Evolutionary conservation across 2,113 vertebrate genomes (phyloP), one percentile per base, ranked within the genome.

Genomic region (Osmerus mordax): DNA sequence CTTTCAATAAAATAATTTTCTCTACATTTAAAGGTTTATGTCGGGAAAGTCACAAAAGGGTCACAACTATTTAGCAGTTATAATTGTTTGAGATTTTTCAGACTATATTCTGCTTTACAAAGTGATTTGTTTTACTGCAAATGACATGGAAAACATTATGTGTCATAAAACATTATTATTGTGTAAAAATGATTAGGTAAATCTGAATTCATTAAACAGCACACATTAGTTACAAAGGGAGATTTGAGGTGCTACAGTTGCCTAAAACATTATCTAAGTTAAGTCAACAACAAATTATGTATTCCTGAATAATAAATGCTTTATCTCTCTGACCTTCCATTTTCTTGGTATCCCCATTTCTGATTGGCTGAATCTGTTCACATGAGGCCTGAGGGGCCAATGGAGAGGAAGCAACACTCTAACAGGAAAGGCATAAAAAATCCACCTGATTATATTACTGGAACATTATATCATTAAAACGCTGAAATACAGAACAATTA

Each of bases 321-420:
- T 8, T 8, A 41, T 41, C 36, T 41, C 5, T 36, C 41, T 36
- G 7, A 59, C n/a, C 67, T 8, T 41, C 65, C 63, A 65, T 65
- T 65, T 65, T 65, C 63, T 47, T 65, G 36, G 36, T 13, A 65
- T 36, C n/a, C 67, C 16, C 4, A 28, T 21, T n/a, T 59, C 5
- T 67, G 32, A 77, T 72, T 75, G 62, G 74, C 0, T 71, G 28
- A 55, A 73, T 72, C 64, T 59, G 52, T 63, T 60, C 71, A 70
- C 69, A 56, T 7, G 18, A 75, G 23, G 28, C 36, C 28, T 29
- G 75, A 70, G 63, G 23, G 16, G n/a, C n/a, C 73, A 25, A 6
- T 65, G 36, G 16, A 65, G 58, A 21, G 19, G 18, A 8, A 60
- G 9, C 29, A 32, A 67, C 19, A 19, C 32, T 52, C 41, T 68